Evolutionary conservation across 2,113 vertebrate species (phyloP).

Genomic region (Theropithecus gelada): DNA sequence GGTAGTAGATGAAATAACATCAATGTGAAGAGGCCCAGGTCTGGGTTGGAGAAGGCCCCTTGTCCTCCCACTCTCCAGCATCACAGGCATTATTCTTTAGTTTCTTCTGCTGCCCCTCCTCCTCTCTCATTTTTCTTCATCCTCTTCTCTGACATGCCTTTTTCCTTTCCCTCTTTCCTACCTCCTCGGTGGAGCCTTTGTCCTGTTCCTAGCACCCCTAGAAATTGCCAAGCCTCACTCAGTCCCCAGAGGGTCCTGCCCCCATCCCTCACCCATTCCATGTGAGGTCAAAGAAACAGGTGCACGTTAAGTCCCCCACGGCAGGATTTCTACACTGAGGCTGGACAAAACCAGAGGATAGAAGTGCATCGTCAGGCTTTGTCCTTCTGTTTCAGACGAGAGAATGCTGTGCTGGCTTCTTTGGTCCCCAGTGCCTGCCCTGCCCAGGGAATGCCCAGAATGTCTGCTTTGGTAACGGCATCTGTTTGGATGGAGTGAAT

Average conservation of each 20-base stretch:
- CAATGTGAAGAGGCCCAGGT: fast-evolving
- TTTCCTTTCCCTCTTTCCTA: neutral
- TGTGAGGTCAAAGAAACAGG: neutral
- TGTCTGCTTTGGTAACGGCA: conserved; percentile 89
- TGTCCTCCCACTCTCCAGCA: fast-evolving
- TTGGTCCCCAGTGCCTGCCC: conserved; percentile 90
- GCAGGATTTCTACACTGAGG: neutral
- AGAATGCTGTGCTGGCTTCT: conserved; percentile 92
- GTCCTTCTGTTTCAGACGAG: conserved; percentile 82
- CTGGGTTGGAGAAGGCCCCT: neutral
- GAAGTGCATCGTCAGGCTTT: neutral
- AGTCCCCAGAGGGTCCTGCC: neutral
- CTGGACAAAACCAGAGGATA: neutral
- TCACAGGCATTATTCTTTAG: neutral
- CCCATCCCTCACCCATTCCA: neutral
- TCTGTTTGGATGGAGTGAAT: conserved; percentile 89
- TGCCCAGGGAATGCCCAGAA: conserved; percentile 87
- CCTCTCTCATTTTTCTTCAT: no score
- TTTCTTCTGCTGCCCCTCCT: neutral
- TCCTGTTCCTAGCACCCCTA: neutral
- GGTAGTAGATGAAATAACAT: neutral
- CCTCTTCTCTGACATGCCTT: neutral
- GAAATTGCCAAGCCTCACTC: neutral
- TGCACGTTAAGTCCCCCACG: fast-evolving
- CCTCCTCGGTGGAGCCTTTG: neutral